Percentiles rank a stretch among this genome's conserved stretches.
phyloP scores from a whole-genome alignment of 2,113 vertebrate species.

The Phalacrocorax brasilianus region DNA sequence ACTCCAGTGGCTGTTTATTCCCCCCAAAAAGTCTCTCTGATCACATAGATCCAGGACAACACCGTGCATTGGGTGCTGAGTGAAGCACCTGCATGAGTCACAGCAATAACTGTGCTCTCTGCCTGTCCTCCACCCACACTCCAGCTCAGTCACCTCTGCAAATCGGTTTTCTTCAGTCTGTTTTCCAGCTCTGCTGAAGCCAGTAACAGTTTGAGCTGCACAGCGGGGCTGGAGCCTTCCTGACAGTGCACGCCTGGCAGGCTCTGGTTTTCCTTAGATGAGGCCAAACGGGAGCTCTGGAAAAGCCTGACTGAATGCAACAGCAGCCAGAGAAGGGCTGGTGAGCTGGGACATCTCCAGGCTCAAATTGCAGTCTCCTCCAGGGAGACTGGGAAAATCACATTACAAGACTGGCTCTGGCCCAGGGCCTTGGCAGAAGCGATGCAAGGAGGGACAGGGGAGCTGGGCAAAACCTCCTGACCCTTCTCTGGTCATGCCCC shows the following conservation, averaged over 20 bases:
- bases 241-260: rapidly evolving
- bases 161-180: not conserved
- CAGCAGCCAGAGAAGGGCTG: not conserved
- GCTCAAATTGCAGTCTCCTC: not conserved
- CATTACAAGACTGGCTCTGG: not conserved
- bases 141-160: not conserved
- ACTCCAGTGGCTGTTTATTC: not conserved
- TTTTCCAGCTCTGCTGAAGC: not conserved
- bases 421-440: rapidly evolving
- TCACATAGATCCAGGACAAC: rapidly evolving
- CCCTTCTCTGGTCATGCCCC: not conserved
- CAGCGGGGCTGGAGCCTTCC: not conserved
- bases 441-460: rapidly evolving
- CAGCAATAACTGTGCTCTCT: not conserved
- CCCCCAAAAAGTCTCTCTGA: rapidly evolving
- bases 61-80: rapidly evolving
- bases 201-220: not conserved
- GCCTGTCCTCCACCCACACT: not conserved
- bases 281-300: not conserved
- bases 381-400: not conserved
- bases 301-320: not conserved
- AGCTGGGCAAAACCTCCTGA: not conserved
- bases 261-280: not conserved
- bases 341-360: not conserved
- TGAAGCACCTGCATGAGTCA: not conserved